A percentile compares a stretch with the other conserved stretches of the same genome.
These are phyloP conservation scores for Fundulus diaphanus DNA, from an alignment of 2,797 vertebrate genomes.

Conservation along the genomic window DNA sequence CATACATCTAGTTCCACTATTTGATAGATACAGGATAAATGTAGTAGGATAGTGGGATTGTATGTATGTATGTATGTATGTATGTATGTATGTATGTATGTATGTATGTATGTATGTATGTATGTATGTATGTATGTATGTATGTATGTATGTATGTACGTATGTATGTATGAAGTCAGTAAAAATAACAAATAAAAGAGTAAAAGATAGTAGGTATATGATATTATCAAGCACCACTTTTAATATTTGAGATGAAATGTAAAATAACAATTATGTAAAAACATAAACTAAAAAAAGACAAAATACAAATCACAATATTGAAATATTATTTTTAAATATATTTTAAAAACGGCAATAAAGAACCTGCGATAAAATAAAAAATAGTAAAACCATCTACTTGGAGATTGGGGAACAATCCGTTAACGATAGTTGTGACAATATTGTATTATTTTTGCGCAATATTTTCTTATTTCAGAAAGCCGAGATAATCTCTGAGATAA, in stretches of 20 bases:
- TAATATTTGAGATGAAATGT: neutral
- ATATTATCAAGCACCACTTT: neutral
- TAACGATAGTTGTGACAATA: too few species aligned
- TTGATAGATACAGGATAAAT: too few species aligned
- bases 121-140: neutral
- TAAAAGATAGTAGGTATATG: neutral
- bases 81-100: neutral
- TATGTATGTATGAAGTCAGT: neutral
- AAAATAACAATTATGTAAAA: neutral
- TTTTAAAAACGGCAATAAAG: neutral
- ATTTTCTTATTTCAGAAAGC: neutral
- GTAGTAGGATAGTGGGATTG: neutral
- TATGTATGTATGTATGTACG: neutral
- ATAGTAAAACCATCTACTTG: neutral
- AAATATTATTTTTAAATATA: neutral
- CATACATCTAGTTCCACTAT: too few species aligned
- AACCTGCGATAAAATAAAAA: neutral
- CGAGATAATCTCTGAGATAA: neutral
- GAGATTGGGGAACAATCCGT: neutral
- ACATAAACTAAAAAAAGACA: neutral
- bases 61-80: slow-evolving; percentile 2
- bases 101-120: neutral
- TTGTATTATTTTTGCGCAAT: neutral
- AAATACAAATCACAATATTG: neutral
- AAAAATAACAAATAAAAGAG: too few species aligned